Evolutionary conservation across 2,888 invertebrate species (phyloP), one percentile per base, ranked within the genome.

Genomic region (Coelinius sp.): DNA sequence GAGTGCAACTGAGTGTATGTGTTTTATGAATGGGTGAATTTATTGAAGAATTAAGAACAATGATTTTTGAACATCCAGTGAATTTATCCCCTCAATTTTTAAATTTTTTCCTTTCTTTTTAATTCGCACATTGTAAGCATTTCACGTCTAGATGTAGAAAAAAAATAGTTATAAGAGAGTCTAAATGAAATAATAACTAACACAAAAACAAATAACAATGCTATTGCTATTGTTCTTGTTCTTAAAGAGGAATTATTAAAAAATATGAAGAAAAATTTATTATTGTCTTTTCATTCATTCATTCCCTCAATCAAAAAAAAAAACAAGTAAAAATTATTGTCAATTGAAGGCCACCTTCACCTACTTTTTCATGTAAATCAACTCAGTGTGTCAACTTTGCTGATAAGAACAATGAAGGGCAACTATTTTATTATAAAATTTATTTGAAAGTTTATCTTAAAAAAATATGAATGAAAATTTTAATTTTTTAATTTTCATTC

Each of bases 201-300:
- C 81, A 80, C 78, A 64, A 46, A 75, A 75, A 73, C 69, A 68
- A 66, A 75, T 71, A n/a, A 72, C 25, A 71, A 80, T 79, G 80
- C 82, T 83, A 85, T 83, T 85, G 84, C 85, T 86, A 71, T 79
- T 79, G 80, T 82, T 83, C 84, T 83, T 85, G 84, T 86, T 86
- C 83, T 86, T 83, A 80, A 85, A 84, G 82, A 82, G 81, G 80
- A 59, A 79, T 74, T 59, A 77, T 78, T 73, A 73, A 71, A 75
- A 75, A 73, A 35, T 80, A 79, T 79, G 75, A 72, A 71, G 35
- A 74, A 71, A 67, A 65, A 78, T 67, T 35, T 20, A 20, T 38
- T 27, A 49, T 53, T 35, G 12, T 8, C 7, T 56, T 38, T 63
- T 46, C 4, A 27, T 25, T 25, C 22, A 22, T 12, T 22, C 49